Evolutionary conservation across 2,888 invertebrate genomes (phyloP), one percentile per base, ranked within the genome.

Genomic region (Alentia gelatinosa): DNA sequence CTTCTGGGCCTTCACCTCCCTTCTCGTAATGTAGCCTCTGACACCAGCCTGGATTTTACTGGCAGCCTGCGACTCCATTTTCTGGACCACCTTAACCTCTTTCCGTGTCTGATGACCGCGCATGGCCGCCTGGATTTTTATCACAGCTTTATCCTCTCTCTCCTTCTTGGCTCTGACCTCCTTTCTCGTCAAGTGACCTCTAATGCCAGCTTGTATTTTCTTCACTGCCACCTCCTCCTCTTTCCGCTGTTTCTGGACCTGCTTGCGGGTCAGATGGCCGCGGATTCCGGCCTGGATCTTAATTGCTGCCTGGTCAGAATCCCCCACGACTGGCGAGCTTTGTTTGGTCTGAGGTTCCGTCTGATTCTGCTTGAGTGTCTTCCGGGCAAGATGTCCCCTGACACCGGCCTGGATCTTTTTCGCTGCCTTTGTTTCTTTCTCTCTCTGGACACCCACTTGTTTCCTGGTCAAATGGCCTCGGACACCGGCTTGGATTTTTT

Each of bases 281-380:
- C 94, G 93, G 94, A 95, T 95, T 33, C 95, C 95, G n/a, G 95
- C 95, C 93, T 96, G 96, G 84, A 96, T 96, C 90, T 94, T 95
- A 40, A 94, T 91, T 1, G 96, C 96, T 0, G 96, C 96, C 23
- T 90, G 37, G 26, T 83, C 83, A 1, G 23, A n/a, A 40, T 35
- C 26, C 15, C 39, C n/a, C 26, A 12, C 39, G 9, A 9, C 83
- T 23, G 40, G 23, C 1, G 40, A 15, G 7, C 7, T n/a, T n/a
- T 74, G 26, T 74, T 74, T 74, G 74, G 7, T 30, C 12, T 9
- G 12, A 26, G 74, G 30, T 26, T 7, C 12, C n/a, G 26, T n/a
- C n/a, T n/a, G 19, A 5, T 79, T 79, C 23, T 42, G 26, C 19
- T 47, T 42, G 86, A 47, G 42, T n/a, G n/a, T 33, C 23, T 86